A percentile compares a stretch with the other conserved stretches of the same genome.
phyloP scores from a whole-genome alignment of 2,888 invertebrate species.

The Chromoteleia sp. region DNA sequence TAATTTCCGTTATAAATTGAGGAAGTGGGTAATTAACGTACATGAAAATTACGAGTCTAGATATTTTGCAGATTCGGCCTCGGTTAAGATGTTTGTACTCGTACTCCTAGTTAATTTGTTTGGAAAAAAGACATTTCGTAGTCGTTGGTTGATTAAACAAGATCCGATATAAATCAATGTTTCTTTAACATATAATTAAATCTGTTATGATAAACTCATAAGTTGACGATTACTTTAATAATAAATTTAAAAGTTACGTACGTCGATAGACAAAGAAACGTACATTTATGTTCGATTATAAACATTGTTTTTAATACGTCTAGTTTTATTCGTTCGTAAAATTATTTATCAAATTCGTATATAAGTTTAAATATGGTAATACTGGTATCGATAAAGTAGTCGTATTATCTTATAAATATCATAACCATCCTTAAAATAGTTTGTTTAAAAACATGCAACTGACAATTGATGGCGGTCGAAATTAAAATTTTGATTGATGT shows the following conservation, averaged over 20 bases:
- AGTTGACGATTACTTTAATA: not conserved
- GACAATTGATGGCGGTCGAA: no score
- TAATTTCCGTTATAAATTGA: not conserved
- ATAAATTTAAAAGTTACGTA: no score
- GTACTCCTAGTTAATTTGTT: slow-evolving; percentile 4
- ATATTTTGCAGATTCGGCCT: not conserved
- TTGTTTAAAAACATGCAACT: no score
- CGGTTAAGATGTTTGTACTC: not conserved
- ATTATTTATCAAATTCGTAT: no score
- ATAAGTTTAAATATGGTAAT: no score
- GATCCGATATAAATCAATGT: slow-evolving; percentile 1
- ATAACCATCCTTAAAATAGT: no score
- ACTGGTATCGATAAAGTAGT: no score
- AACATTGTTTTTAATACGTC: no score
- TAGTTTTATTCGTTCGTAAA: no score
- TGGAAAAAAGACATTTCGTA: not conserved
- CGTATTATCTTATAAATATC: no score
- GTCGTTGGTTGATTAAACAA: not conserved
- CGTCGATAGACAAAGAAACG: not conserved
- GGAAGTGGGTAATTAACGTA: slow-evolving; percentile 26
- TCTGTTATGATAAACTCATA: not conserved
- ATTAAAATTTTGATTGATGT: no score
- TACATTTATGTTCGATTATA: no score
- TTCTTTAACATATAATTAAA: not conserved
- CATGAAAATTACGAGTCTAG: slow-evolving; percentile 19